Percentiles rank a stretch among this genome's conserved stretches.
phyloP scores from a whole-genome alignment of 2,113 vertebrate genomes.

The Falcunculus frontatus region DNA sequence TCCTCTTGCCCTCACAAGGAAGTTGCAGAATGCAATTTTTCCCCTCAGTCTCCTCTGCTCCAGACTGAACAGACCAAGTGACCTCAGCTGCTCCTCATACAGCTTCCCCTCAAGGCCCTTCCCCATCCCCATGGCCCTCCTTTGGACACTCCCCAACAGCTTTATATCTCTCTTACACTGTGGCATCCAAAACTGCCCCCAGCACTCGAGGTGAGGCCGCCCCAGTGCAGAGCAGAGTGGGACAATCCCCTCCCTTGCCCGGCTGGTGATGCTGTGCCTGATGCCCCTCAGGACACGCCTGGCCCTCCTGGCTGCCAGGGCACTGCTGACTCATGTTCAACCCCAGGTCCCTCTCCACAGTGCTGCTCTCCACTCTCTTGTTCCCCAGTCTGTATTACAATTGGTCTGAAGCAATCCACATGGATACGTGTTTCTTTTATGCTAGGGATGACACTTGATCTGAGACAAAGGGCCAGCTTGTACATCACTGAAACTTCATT shows the following conservation, averaged over 20 bases:
- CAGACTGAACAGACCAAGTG: not conserved
- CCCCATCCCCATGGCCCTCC: fast-evolving
- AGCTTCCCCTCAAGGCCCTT: not conserved
- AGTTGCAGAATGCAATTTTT: fast-evolving
- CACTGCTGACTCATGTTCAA: not conserved
- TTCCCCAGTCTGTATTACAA: not conserved
- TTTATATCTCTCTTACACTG: not conserved
- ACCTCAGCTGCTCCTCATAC: not conserved
- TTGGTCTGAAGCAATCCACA: not conserved
- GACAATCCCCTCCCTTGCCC: not conserved
- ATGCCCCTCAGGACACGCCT: fast-evolving
- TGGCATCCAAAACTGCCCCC: not conserved
- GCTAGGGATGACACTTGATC: not conserved
- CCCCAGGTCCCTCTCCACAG: not conserved
- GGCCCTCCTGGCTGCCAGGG: not conserved
- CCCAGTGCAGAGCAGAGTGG: not conserved
- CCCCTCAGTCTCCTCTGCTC: not conserved
- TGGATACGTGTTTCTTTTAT: not conserved
- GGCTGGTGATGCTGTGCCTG: not conserved
- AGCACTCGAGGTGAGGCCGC: fast-evolving
- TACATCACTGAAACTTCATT: not conserved
- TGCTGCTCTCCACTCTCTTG: not conserved
- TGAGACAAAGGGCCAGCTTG: not conserved
- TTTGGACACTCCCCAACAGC: not conserved
- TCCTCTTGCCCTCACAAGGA: not conserved